These are phyloP conservation scores for Eupithecia insigniata DNA, from an alignment of 2,888 invertebrate genomes.

Conservation along the genomic window DNA sequence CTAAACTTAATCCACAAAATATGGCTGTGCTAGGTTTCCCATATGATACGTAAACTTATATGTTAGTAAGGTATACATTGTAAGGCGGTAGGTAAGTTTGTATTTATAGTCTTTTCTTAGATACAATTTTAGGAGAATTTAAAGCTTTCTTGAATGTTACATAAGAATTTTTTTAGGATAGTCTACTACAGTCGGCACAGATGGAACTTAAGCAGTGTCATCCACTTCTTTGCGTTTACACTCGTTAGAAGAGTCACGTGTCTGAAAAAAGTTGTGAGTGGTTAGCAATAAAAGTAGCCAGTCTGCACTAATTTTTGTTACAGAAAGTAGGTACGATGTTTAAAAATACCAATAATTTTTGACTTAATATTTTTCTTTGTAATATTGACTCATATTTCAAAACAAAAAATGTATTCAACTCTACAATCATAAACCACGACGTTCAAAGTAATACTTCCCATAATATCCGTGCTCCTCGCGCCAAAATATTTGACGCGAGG, in stretches of 20 bases:
- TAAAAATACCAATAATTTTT: background rate
- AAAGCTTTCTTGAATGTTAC: slow-evolving; percentile 15
- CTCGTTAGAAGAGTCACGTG: background rate
- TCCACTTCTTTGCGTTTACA: background rate
- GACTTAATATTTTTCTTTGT: background rate
- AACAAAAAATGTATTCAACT: background rate
- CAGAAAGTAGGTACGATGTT: too few relatives aligned
- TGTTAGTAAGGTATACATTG: slow-evolving; percentile 5
- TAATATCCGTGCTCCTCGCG: too few relatives aligned
- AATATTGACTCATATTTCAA: background rate
- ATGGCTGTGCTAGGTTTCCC: slow-evolving; percentile 67
- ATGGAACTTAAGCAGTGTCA: background rate
- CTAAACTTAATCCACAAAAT: slow-evolving; percentile 47
- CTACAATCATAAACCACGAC: too few relatives aligned
- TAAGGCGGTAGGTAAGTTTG: slow-evolving; percentile 16
- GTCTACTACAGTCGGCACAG: background rate
- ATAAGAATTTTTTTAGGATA: slow-evolving; percentile 1
- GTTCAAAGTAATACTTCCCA: too few relatives aligned
- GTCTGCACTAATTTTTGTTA: background rate
- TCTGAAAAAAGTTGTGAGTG: background rate
- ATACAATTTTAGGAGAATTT: slow-evolving; percentile 12
- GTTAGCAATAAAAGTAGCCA: background rate
- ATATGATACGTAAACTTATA: slow-evolving; percentile 12
- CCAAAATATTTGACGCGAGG: too few relatives aligned
- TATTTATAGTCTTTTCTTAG: slow-evolving; percentile 22